These are phyloP conservation scores for Australoheros scitulus DNA, from an alignment of 2,113 vertebrate species.

Conservation along the genomic window DNA sequence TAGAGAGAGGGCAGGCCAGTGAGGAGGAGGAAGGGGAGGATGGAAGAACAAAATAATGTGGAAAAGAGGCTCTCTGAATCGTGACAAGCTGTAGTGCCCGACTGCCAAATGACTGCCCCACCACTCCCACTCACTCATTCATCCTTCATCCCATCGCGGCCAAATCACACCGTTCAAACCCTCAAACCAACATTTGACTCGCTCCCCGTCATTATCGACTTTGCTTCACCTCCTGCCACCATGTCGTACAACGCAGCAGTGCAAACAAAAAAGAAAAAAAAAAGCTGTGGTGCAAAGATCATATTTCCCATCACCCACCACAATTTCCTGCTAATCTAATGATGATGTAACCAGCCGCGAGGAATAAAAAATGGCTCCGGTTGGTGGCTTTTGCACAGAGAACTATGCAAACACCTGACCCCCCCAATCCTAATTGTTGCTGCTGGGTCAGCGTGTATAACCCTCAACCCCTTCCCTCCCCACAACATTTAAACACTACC, in stretches of 20 bases:
- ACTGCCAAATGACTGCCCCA: slow-evolving; percentile 58
- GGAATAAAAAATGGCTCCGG: slow-evolving; percentile 75
- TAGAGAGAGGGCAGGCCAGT: slow-evolving; percentile 80
- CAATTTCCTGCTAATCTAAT: slow-evolving; percentile 67
- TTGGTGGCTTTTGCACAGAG: slow-evolving; percentile 82
- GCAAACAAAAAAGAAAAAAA: not conserved
- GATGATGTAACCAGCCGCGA: slow-evolving; percentile 72
- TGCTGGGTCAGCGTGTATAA: slow-evolving; percentile 81
- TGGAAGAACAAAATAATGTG: slow-evolving; percentile 51
- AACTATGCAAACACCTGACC: slow-evolving; percentile 85
- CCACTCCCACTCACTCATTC: not conserved
- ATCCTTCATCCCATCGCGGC: not conserved
- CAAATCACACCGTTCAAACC: not conserved
- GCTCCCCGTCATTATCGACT: slow-evolving; percentile 9
- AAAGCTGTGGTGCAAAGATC: slow-evolving; percentile 54
- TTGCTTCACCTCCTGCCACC: slow-evolving; percentile 25
- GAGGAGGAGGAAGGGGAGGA: slow-evolving; percentile 67
- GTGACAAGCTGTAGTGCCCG: slow-evolving; percentile 59
- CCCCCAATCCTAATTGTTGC: slow-evolving; percentile 80
- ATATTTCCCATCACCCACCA: slow-evolving; percentile 58
- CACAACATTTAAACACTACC: slow-evolving; percentile 27
- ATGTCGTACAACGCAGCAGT: slow-evolving; percentile 32
- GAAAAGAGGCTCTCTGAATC: slow-evolving; percentile 77
- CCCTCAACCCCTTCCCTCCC: slow-evolving; percentile 47
- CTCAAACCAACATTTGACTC: not conserved